These are phyloP conservation scores for Protobothrops mucrosquamatus DNA, from an alignment of 2,113 vertebrate genomes.

Conservation along the genomic window DNA sequence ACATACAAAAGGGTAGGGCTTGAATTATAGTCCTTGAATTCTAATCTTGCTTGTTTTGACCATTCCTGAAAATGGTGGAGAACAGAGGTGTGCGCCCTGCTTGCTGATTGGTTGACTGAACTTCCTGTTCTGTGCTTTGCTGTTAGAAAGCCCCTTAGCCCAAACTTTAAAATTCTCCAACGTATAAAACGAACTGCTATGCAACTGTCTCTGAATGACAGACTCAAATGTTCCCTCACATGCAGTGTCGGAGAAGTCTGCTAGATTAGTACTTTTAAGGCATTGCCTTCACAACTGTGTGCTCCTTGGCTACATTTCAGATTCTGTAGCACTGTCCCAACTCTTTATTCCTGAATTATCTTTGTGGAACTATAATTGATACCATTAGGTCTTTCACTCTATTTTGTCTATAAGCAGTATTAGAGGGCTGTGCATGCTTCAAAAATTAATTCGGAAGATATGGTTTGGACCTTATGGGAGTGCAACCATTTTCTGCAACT, in stretches of 20 bases:
- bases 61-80: not conserved
- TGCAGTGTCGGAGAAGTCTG: not conserved
- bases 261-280: not conserved
- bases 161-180: not conserved
- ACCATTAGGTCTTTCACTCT: not conserved
- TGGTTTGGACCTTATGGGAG: not conserved
- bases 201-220: not conserved
- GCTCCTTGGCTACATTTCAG: conserved; percentile 7
- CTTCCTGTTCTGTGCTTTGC: not conserved
- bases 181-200: not conserved
- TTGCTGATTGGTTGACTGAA: not conserved
- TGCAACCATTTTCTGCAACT: not conserved
- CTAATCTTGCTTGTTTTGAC: not conserved
- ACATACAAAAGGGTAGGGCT: not conserved
- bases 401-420: not conserved
- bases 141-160: not conserved
- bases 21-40: not conserved
- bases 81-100: not conserved
- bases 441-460: not conserved
- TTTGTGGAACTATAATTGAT: not conserved
- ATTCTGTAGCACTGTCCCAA: not conserved
- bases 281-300: not conserved
- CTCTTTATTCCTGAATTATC: not conserved
- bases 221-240: not conserved
- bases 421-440: not conserved